These are phyloP conservation scores for Rostratula benghalensis DNA, from an alignment of 2,113 vertebrate genomes.

Conservation along the genomic window DNA sequence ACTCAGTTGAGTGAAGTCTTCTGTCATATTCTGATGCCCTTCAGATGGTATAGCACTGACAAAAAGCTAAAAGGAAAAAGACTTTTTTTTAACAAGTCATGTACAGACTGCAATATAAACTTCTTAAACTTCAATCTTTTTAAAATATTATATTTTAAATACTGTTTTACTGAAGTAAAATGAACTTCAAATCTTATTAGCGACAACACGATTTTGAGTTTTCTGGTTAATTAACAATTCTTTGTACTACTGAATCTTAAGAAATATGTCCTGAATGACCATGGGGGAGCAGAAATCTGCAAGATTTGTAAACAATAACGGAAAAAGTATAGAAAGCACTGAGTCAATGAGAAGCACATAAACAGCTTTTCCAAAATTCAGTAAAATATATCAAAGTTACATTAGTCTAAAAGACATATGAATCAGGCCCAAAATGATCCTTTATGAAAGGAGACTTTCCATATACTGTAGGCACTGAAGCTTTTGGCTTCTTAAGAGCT, in stretches of 20 bases:
- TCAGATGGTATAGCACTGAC: slow-evolving; percentile 74
- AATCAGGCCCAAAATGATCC: background rate
- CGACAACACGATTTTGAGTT: background rate
- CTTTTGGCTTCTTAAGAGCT: background rate
- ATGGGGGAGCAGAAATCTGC: background rate
- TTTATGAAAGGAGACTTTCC: background rate
- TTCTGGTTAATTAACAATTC: background rate
- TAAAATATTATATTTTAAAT: background rate
- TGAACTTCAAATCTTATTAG: background rate
- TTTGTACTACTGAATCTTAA: background rate
- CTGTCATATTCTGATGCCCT: background rate
- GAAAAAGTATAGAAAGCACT: background rate
- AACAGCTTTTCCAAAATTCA: background rate
- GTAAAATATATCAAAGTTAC: background rate
- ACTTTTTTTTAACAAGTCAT: background rate
- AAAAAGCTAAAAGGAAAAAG: slow-evolving; percentile 68
- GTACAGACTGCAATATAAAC: background rate
- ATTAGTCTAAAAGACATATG: background rate
- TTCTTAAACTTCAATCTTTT: background rate
- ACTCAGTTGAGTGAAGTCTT: slow-evolving; percentile 59
- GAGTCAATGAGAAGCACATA: background rate
- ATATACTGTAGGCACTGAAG: background rate
- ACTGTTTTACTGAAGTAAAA: background rate
- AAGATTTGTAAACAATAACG: background rate
- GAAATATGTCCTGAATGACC: background rate